phyloP scores from a whole-genome alignment of 2,113 vertebrate genomes.

The Cephalopholis sonnerati region DNA sequence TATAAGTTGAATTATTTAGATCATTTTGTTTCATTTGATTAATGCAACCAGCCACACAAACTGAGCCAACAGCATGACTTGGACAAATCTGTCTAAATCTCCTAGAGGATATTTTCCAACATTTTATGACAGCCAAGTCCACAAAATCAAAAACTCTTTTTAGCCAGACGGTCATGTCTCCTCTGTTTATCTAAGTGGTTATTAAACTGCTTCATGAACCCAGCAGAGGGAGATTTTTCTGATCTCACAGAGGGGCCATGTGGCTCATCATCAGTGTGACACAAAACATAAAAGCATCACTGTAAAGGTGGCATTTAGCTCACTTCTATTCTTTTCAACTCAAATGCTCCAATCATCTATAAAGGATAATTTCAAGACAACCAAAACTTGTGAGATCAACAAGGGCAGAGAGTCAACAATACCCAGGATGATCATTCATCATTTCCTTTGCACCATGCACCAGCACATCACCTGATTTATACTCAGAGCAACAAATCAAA shows the following conservation, averaged over 20 bases:
- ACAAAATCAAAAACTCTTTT: no score
- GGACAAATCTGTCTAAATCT: neutral
- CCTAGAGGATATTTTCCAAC: neutral
- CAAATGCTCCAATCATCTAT: neutral
- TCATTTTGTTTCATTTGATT: neutral
- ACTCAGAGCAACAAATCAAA: neutral
- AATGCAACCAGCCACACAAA: neutral
- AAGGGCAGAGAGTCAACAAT: neutral
- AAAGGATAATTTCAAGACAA: constrained; percentile 2
- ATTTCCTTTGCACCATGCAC: neutral
- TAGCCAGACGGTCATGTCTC: no score
- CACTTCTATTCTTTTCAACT: neutral
- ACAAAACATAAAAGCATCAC: neutral
- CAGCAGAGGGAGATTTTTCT: neutral
- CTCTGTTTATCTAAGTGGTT: neutral
- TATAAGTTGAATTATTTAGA: neutral
- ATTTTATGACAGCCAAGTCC: neutral
- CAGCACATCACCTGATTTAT: neutral
- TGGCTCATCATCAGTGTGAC: neutral
- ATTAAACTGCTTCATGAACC: neutral
- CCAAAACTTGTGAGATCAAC: neutral
- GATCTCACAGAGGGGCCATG: neutral
- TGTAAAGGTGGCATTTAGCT: neutral
- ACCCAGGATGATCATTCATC: neutral
- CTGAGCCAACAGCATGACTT: neutral